Conservation (phyloP, 2,797 vertebrate species). For the Spinibarbus caldwelli region DNA sequence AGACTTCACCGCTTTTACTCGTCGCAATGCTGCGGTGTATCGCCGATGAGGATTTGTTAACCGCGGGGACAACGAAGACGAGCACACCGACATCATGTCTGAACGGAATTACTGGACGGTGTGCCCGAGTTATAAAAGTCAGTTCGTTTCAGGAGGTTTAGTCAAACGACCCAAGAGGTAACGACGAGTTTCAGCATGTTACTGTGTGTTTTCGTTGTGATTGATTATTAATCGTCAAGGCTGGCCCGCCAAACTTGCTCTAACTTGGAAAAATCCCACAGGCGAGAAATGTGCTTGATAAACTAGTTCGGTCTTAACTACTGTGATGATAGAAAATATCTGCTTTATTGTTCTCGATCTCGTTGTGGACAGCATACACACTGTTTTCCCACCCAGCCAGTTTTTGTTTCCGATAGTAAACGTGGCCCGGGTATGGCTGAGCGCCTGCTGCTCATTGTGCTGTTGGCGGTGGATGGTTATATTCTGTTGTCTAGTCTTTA, state of each 20-base stretch:
- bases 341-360: neutral
- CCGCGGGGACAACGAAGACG: slow-evolving; percentile 4
- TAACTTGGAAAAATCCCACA: slow-evolving; percentile 6
- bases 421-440: slow-evolving; percentile 71
- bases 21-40: slow-evolving; percentile 32
- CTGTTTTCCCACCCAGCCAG: slow-evolving; percentile 69
- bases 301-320: neutral
- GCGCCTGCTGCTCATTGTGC: slow-evolving; percentile 46
- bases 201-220: neutral
- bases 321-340: neutral
- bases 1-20: neutral
- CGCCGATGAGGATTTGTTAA: slow-evolving; percentile 16
- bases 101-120: slow-evolving; percentile 83
- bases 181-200: slow-evolving; percentile 26
- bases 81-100: slow-evolving; percentile 68
- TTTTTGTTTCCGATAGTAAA: slow-evolving; percentile 73
- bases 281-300: slow-evolving; percentile 6
- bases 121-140: slow-evolving; percentile 81
- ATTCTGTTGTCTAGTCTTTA: neutral
- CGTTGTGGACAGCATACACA: neutral
- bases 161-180: slow-evolving; percentile 80
- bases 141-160: slow-evolving; percentile 79
- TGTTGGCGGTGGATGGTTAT: slow-evolving; percentile 17
- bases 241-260: slow-evolving; percentile 20
- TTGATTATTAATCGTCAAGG: neutral